Evolutionary conservation across 1,140 invertebrate genomes (phyloP), one percentile per base, ranked within the genome.

Genomic region (Hermetia illucens): DNA sequence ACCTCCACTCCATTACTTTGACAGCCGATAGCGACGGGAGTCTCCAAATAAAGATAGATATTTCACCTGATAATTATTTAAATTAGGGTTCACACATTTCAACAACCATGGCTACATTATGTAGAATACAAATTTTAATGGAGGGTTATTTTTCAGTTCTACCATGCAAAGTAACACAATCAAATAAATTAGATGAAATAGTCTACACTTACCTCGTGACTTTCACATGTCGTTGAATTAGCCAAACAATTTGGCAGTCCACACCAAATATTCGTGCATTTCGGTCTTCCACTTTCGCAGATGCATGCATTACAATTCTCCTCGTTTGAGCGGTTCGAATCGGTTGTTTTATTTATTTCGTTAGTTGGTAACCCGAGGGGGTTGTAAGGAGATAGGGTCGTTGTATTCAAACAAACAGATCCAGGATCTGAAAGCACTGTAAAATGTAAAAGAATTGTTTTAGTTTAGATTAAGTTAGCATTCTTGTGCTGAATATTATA

Each of bases 231-330:
- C 5, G 53, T 74, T 65, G 36, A 69, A 58, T 46, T 68, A 59
- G 54, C 75, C 21, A 82, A 63, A 51, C 83, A 88, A 53, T 87
- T 85, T n/a, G 74, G 71, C 17, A 81, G 66, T 4, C 82, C 82
- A 51, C 83, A 86, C 82, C 82, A 86, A 15, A 91, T 75, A 51
- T 82, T 76, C 34, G 83, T 88, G 62, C 87, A 93, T 15, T 72
- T 69, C 12, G 79, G 77, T 32, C 74, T 71, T 8, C 79, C 77
- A 37, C 76, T 76, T 10, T 69, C 63, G 52, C 87, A 91, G 31
- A 74, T 69, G 55, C 86, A 91, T 2, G 75, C 72, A 60, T 92
- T 91, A 63, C 88, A 93, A 29, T 81, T 75, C 44, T 80, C 69
- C 22, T 73, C 64, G 64, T 72, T 77, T 44, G 46, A 4, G 51